Percentiles rank a stretch among this genome's conserved stretches.
Conservation (phyloP, 2,888 invertebrate species). For the Lottia scabra region DNA sequence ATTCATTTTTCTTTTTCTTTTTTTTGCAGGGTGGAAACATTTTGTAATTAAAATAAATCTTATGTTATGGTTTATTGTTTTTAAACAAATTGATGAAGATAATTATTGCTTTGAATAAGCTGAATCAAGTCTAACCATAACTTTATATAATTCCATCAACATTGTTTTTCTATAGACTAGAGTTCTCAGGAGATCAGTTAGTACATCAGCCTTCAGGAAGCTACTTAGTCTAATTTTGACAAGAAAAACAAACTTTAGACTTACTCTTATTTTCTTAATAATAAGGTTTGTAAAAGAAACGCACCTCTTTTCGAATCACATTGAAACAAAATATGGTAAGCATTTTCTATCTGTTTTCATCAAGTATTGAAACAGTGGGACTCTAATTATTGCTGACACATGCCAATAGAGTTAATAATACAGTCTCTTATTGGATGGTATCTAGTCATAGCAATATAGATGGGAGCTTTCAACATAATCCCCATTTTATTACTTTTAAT, state of each 20-base stretch:
- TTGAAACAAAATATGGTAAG: background rate
- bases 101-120: too few species aligned
- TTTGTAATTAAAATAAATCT: too few species aligned
- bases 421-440: background rate
- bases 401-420: conserved; percentile 1
- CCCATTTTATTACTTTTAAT: background rate
- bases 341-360: conserved; percentile 2
- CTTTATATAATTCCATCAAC: background rate
- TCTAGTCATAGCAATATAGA: background rate
- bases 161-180: background rate
- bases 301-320: background rate
- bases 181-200: background rate
- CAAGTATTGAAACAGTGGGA: conserved; percentile 3
- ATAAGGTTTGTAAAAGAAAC: background rate
- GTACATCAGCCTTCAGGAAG: conserved; percentile 1
- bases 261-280: background rate
- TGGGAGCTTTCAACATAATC: background rate
- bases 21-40: too few species aligned
- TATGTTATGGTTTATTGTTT: too few species aligned
- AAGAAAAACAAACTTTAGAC: conserved; percentile 3
- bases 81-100: too few species aligned
- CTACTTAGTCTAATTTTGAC: conserved; percentile 4
- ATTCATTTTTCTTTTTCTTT: too few species aligned
- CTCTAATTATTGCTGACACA: conserved; percentile 5
- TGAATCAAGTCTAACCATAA: background rate